These are phyloP conservation scores for Tragelaphus scriptus DNA, from an alignment of 2,113 vertebrate species.

Conservation along the genomic window DNA sequence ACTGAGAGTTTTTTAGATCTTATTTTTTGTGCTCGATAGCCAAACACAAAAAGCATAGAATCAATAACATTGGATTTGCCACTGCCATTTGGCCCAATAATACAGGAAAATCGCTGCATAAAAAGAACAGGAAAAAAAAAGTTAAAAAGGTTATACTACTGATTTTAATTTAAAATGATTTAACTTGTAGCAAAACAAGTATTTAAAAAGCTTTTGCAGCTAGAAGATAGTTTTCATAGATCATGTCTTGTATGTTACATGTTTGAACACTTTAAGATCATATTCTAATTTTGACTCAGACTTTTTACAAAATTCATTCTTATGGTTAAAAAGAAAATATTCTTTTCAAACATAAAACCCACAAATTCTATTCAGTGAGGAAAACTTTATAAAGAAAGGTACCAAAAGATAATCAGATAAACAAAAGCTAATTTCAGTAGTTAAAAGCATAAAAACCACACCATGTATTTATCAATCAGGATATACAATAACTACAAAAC, in stretches of 20 bases:
- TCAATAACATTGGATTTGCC: slow-evolving; percentile 99
- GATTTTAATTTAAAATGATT: not conserved
- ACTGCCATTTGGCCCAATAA: slow-evolving; percentile 98
- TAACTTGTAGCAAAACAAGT: not conserved
- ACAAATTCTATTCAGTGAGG: not conserved
- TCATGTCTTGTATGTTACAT: not conserved
- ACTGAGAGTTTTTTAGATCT: slow-evolving; percentile 97
- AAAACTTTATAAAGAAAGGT: slow-evolving; percentile 17
- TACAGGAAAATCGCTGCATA: slow-evolving; percentile 95
- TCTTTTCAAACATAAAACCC: not conserved
- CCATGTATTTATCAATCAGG: not conserved
- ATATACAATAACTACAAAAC: not conserved
- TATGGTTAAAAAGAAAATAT: not conserved
- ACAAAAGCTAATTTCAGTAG: slow-evolving; percentile 4
- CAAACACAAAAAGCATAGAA: slow-evolving; percentile 99
- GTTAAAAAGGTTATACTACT: not conserved
- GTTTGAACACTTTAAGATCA: not conserved
- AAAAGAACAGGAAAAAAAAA: slow-evolving; percentile 41
- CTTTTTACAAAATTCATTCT: not conserved
- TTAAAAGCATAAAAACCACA: not conserved
- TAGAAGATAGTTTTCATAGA: slow-evolving; percentile 2
- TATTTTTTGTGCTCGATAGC: slow-evolving; percentile 99
- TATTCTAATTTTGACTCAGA: not conserved
- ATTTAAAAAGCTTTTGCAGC: not conserved
- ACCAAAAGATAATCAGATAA: not conserved